Percentiles rank a stretch among this genome's conserved stretches.
These are phyloP conservation scores for Drosophila picticornis DNA, from an alignment of 2,888 invertebrate species.

Conservation along the genomic window DNA sequence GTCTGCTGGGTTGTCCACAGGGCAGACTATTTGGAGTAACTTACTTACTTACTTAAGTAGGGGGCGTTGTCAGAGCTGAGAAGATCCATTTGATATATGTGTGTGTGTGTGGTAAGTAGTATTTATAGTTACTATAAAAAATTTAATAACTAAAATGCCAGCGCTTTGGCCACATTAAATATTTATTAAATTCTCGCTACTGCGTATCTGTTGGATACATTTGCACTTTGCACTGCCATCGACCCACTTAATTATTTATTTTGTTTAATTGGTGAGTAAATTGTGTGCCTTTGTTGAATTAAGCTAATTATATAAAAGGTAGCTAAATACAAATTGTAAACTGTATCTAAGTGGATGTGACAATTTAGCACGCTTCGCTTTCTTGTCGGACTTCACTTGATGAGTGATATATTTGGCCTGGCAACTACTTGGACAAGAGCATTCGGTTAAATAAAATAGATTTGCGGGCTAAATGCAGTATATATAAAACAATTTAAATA, in stretches of 20 bases:
- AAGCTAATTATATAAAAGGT: constrained; percentile 73
- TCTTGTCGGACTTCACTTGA: constrained; percentile 12
- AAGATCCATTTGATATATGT: constrained; percentile 2
- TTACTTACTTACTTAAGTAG: neutral
- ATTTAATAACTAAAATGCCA: constrained; percentile 52
- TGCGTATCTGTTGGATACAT: constrained; percentile 47
- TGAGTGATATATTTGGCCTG: constrained; percentile 50
- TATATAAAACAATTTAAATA: neutral
- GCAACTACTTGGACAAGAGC: constrained; percentile 29
- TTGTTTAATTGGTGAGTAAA: constrained; percentile 56
- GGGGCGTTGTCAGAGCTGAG: constrained; percentile 6
- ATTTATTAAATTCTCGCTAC: constrained; percentile 51
- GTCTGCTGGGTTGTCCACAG: neutral
- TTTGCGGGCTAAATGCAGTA: constrained; percentile 4
- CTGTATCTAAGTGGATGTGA: constrained; percentile 45
- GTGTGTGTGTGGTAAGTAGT: neutral
- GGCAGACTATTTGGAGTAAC: constrained; percentile 3
- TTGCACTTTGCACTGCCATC: constrained; percentile 50
- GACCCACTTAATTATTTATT: constrained; percentile 67
- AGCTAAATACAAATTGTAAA: constrained; percentile 16
- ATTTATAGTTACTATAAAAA: constrained; percentile 59
- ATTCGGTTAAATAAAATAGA: constrained; percentile 63
- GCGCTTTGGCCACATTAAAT: constrained; percentile 53
- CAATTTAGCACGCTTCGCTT: constrained; percentile 37
- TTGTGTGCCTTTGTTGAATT: constrained; percentile 48